Evolutionary conservation across 1,140 invertebrate species (phyloP), one percentile per base, ranked within the genome.

Genomic region (Trichonephila clavipes): DNA sequence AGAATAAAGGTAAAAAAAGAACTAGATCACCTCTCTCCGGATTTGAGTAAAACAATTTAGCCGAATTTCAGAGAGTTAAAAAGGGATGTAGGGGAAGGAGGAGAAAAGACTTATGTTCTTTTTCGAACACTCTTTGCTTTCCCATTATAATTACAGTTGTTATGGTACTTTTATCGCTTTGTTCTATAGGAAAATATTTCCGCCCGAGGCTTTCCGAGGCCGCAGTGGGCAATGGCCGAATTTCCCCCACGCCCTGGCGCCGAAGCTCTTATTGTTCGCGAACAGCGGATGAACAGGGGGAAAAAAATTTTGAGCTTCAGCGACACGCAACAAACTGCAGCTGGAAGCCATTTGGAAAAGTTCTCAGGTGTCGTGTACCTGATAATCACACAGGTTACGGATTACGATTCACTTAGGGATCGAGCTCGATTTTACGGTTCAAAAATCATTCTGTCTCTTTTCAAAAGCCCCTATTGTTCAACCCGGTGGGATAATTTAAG

Each of bases 121-220:
- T 90, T 61, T 77, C 18, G n/a, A 34, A 44, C 44, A 77, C 81
- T 88, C 69, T 81, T 93, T 88, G 44, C 92, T 81, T 81, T 88
- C 66, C 34, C 92, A 88, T 93, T 93, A 34, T 93, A 93, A 93
- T 93, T 93, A 93, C 82, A 93, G 92, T 88, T 93, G 92, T 93
- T 88, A 87, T 93, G 92, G 92, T 51, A 87, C 92, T 93, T 93
- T 93, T 88, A 93, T 93, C 92, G 92, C 92, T 93, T 93, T 93
- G 92, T 93, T 93, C 92, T 93, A 77, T 24, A 72, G 85, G 59
- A 88, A 88, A 88, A 62, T 88, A 93, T 93, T 82, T 82, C 66
- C 86, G 92, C 85, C 92, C 58, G 24, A 81, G 90, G 90, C 64
- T 69, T 66, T 24, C 14, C 28, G 82, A 87, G 92, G 92, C 92